Evolutionary conservation across 2,113 vertebrate genomes (phyloP), one percentile per base, ranked within the genome.

Genomic region (Ciconia boyciana): DNA sequence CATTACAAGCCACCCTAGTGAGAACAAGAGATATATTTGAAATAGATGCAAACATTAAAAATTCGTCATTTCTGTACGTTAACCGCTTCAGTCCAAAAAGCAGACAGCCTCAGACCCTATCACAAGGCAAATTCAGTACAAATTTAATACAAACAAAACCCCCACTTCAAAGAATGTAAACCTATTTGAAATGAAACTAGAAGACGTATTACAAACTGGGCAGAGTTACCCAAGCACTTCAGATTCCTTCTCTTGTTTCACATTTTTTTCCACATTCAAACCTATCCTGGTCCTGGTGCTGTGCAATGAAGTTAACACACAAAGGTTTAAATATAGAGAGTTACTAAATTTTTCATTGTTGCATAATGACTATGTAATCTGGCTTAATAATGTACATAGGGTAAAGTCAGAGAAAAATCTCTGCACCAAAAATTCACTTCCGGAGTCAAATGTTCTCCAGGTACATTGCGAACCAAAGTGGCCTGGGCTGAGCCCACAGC

Each of bases 291-390:
- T 72, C 43, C 39, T n/a, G 31, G 19, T 86, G 22, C 87, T 77
- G 54, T 86, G 69, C 91, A 80, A 62, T 51, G 46, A 93, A 92
- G 78, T 87, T 91, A 93, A 96, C 65, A 91, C 60, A 95, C 93
- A 92, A 79, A 92, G 58, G 74, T 74, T 92, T 96, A 93, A 95
- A 96, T 94, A 84, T 84, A 93, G 89, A 94, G 83, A 85, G 81
- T 58, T 95, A 86, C 83, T 93, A 46, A 76, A 75, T 94, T 82
- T 93, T 95, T 90, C 76, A 66, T 83, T 88, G 92, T 93, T 92
- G 82, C 85, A 87, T 65, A 94, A 92, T 70, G 71, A 86, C 96
- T n/a, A 7, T 86, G 85, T 88, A 93, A 90, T 86, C 76, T 95
- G 87, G 44, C 83, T 90, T 92, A 94, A 86, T 60, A 86, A 90